These are phyloP conservation scores for Phylloscopus trochiloides DNA, from an alignment of 2,113 vertebrate genomes.

Conservation along the genomic window DNA sequence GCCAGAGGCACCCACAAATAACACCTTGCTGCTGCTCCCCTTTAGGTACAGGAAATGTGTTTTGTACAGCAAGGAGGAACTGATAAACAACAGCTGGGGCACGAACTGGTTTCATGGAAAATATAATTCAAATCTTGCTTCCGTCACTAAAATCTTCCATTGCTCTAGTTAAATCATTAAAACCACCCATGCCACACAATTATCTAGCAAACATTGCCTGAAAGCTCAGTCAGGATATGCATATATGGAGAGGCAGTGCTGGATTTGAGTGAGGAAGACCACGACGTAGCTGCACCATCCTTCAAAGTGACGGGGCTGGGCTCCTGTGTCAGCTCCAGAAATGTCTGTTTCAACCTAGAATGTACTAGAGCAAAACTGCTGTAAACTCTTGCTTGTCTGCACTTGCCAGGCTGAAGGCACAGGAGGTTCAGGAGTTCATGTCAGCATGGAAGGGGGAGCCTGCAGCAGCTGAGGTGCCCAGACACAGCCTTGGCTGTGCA, in stretches of 20 bases:
- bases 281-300: neutral
- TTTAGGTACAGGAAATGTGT: neutral
- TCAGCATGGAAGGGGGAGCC: rapidly evolving
- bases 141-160: neutral
- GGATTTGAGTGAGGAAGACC: neutral
- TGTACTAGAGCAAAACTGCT: rapidly evolving
- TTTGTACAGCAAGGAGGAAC: neutral
- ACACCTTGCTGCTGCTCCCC: neutral
- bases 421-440: neutral
- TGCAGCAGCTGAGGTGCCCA: neutral
- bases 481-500: neutral
- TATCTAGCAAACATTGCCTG: neutral
- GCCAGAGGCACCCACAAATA: neutral
- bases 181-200: neutral
- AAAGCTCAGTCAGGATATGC: neutral
- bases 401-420: neutral
- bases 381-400: neutral
- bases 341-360: neutral
- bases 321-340: neutral
- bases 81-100: neutral
- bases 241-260: rapidly evolving
- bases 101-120: neutral
- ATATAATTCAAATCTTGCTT: neutral
- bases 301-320: neutral
- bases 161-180: neutral